Percentiles rank a stretch among this genome's conserved stretches.
These are phyloP conservation scores for Drosophila quinaria DNA, from an alignment of 2,888 invertebrate genomes.

Conservation along the genomic window DNA sequence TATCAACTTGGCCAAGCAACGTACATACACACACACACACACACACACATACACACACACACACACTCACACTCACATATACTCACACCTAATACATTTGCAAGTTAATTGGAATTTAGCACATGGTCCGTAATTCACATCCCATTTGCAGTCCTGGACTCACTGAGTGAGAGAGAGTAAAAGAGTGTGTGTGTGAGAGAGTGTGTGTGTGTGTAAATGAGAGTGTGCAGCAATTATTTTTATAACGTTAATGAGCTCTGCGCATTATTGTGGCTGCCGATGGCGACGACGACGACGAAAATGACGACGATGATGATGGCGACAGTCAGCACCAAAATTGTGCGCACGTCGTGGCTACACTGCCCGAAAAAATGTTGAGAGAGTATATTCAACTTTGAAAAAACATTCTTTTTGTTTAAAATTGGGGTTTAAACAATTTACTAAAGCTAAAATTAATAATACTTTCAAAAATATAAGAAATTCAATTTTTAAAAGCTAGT, in stretches of 20 bases:
- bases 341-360: conserved; percentile 42
- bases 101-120: conserved; percentile 80
- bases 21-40: conserved; percentile 10
- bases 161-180: conserved; percentile 24
- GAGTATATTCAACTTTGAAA: too few species aligned
- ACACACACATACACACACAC: conserved; percentile 13
- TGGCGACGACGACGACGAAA: conserved; percentile 29
- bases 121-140: conserved; percentile 71
- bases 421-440: too few species aligned
- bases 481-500: too few species aligned
- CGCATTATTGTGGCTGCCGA: conserved; percentile 69
- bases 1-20: conserved; percentile 64
- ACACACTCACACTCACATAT: conserved; percentile 12
- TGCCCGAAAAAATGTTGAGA: background rate
- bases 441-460: too few species aligned
- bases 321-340: conserved; percentile 56
- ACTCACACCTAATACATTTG: conserved; percentile 25
- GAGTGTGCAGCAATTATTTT: conserved; percentile 79
- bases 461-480: too few species aligned
- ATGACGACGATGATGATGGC: conserved; percentile 36
- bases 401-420: background rate
- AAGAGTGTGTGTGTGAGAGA: conserved; percentile 28
- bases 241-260: conserved; percentile 78
- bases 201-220: conserved; percentile 32
- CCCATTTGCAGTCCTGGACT: conserved; percentile 14